A percentile compares a stretch with the other conserved stretches of the same genome.
These are phyloP conservation scores for Musca domestica DNA, from an alignment of 1,140 invertebrate genomes.

Conservation along the genomic window DNA sequence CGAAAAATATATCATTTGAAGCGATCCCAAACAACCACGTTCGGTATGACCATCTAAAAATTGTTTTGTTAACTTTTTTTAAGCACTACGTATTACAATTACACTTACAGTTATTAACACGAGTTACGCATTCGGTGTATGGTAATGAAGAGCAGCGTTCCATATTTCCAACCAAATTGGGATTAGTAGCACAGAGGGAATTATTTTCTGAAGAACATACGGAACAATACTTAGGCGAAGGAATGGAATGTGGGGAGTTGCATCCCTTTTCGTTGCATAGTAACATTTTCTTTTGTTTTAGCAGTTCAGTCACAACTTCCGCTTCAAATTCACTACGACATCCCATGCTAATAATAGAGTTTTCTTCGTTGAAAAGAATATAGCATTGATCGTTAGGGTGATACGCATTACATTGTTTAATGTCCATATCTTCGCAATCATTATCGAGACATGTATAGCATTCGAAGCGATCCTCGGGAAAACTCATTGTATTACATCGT, in stretches of 20 bases:
- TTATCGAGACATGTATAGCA: slow-evolving; percentile 34
- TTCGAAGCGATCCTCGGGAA: slow-evolving; percentile 34
- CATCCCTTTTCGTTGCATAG: slow-evolving; percentile 40
- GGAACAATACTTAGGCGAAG: slow-evolving; percentile 33
- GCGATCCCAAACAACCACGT: slow-evolving; percentile 36
- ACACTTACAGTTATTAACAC: slow-evolving; percentile 22
- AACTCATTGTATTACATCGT: slow-evolving; percentile 33
- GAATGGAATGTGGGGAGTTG: slow-evolving; percentile 28
- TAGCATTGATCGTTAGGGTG: slow-evolving; percentile 39
- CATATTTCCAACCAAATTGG: slow-evolving; percentile 35
- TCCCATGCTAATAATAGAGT: slow-evolving; percentile 35
- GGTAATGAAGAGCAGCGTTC: slow-evolving; percentile 34
- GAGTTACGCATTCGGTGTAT: slow-evolving; percentile 38
- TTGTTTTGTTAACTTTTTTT: too few relatives aligned
- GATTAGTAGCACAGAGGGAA: slow-evolving; percentile 41
- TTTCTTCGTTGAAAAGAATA: slow-evolving; percentile 31
- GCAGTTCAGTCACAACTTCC: slow-evolving; percentile 33
- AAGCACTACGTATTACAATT: too few relatives aligned
- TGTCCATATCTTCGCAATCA: slow-evolving; percentile 27
- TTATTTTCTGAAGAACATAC: slow-evolving; percentile 36
- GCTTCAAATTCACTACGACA: slow-evolving; percentile 45
- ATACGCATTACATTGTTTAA: slow-evolving; percentile 34
- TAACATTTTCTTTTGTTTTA: slow-evolving; percentile 35
- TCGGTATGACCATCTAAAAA: slow-evolving; percentile 31
- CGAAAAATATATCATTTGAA: slow-evolving; percentile 33